phyloP scores from a whole-genome alignment of 2,113 vertebrate genomes.

The Mungos mungo region DNA sequence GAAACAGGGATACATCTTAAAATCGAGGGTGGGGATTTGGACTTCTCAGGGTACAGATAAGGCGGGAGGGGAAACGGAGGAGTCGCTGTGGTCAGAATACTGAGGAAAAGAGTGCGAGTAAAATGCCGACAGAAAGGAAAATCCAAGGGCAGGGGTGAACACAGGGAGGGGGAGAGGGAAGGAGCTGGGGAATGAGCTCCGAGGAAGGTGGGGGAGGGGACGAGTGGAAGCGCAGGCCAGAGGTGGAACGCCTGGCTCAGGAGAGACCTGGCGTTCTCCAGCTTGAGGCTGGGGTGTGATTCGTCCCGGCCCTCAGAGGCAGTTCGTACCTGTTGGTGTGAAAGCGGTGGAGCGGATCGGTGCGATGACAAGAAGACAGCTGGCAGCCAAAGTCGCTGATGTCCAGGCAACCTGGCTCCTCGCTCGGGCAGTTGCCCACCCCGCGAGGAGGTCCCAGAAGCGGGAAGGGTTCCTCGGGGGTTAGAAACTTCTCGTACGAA shows the following conservation, averaged over 20 bases:
- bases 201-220: slow-evolving; percentile 45
- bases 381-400: slow-evolving; percentile 97
- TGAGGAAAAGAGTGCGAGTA: not conserved
- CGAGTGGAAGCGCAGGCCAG: not conserved
- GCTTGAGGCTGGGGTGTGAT: no score
- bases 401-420: slow-evolving; percentile 94
- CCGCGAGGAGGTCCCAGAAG: slow-evolving; percentile 88
- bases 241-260: not conserved
- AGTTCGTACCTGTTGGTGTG: slow-evolving; percentile 91
- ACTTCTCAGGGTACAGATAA: not conserved
- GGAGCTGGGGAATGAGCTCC: not conserved
- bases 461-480: slow-evolving; percentile 94
- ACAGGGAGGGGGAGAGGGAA: not conserved
- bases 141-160: slow-evolving; percentile 7
- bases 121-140: not conserved
- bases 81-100: not conserved
- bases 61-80: not conserved
- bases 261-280: not conserved
- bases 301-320: not conserved
- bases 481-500: slow-evolving; percentile 92
- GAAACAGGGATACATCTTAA: slow-evolving; percentile 18
- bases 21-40: not conserved
- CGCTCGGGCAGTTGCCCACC: slow-evolving; percentile 86
- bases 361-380: slow-evolving; percentile 96
- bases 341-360: slow-evolving; percentile 94